Conservation (phyloP, 2,888 invertebrate species). For the Steinernema scapterisci region DNA sequence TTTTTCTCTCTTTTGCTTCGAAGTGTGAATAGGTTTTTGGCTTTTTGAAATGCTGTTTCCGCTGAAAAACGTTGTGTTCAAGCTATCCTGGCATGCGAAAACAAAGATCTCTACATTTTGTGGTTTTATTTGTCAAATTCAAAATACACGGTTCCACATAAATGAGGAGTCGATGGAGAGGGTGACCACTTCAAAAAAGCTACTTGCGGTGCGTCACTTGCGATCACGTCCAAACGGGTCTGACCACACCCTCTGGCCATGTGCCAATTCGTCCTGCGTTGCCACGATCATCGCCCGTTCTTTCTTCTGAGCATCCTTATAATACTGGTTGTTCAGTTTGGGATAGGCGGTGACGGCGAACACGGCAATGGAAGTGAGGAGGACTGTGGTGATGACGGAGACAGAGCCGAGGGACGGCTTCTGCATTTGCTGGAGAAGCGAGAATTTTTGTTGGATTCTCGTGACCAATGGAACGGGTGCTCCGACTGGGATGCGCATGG, state of each 20-base stretch:
- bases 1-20: not conserved
- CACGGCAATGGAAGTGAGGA: conserved; percentile 9
- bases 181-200: not conserved
- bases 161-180: not conserved
- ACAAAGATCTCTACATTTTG: no score
- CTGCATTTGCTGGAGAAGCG: not conserved
- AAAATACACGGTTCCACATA: not conserved
- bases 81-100: no score
- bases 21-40: no score
- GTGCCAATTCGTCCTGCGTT: conserved; percentile 6
- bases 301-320: conserved; percentile 1
- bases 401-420: conserved; percentile 16
- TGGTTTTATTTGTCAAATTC: not conserved
- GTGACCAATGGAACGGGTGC: conserved; percentile 8
- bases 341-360: conserved; percentile 25
- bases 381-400: conserved; percentile 2
- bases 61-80: no score
- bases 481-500: not conserved
- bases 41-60: no score
- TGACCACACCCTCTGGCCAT: conserved; percentile 10
- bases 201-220: not conserved
- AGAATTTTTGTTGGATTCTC: not conserved
- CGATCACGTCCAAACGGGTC: conserved; percentile 17
- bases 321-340: conserved; percentile 1
- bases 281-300: conserved; percentile 11